A percentile compares a stretch with the other conserved stretches of the same genome.
Evolutionary conservation across 2,113 vertebrate genomes (phyloP).

Genomic region (Vidua macroura): DNA sequence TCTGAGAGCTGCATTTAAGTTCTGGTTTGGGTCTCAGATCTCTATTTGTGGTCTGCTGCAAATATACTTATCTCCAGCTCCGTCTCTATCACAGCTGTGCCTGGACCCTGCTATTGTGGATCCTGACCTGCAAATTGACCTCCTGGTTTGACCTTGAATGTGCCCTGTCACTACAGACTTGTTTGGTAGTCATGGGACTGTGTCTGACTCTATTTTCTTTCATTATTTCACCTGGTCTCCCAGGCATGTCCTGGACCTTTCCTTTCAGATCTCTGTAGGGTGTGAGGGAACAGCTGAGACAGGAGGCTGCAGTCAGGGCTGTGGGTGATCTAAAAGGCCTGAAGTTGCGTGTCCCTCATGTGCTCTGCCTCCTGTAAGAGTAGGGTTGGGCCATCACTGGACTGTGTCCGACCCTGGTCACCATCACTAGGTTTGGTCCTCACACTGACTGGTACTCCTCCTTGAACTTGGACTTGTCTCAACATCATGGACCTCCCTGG

Average conservation of each 20-base stretch:
- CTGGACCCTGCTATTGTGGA: neutral
- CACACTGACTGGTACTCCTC: neutral
- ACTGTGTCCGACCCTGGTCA: neutral
- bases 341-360: neutral
- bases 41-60: neutral
- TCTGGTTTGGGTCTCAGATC: neutral
- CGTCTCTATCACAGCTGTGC: neutral
- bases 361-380: fast-evolving
- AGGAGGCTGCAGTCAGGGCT: neutral
- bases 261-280: neutral
- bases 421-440: neutral
- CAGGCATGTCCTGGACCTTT: neutral
- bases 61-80: neutral
- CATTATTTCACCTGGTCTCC: neutral
- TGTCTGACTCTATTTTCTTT: neutral
- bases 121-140: neutral
- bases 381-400: neutral
- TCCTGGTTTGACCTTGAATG: neutral
- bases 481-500: neutral
- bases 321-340: neutral
- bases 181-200: neutral
- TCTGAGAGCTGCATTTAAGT: neutral
- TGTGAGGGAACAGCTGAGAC: neutral
- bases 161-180: neutral
- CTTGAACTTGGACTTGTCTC: neutral